Evolutionary conservation across 2,888 invertebrate species (phyloP).

Genomic region (Aphidius colemani): DNA sequence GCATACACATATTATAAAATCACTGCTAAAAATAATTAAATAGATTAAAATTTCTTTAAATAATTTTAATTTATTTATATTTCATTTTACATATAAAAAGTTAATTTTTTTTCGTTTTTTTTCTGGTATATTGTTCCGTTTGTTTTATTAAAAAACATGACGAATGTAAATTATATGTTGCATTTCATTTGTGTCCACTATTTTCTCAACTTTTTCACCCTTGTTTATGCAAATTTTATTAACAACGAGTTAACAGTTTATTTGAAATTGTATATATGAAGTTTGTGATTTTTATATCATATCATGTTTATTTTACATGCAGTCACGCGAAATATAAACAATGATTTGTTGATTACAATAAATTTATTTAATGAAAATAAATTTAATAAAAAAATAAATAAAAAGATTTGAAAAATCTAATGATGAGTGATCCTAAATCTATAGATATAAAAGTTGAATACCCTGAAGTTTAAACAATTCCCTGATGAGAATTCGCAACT

Average conservation of each 20-base stretch:
- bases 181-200: conserved; percentile 5
- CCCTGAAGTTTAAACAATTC: background rate
- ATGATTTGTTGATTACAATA: conserved; percentile 5
- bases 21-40: too few species aligned
- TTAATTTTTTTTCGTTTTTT: too few species aligned
- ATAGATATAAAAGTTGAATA: too few species aligned
- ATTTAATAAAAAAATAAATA: background rate
- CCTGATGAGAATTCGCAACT: conserved; percentile 16
- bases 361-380: background rate
- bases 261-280: conserved; percentile 42
- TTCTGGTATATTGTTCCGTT: background rate
- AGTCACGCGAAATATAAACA: too few species aligned
- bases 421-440: too few species aligned
- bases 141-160: background rate
- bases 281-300: conserved; percentile 39
- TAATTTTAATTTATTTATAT: too few species aligned
- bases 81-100: too few species aligned
- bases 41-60: background rate
- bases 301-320: too few species aligned
- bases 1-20: too few species aligned
- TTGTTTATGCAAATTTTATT: conserved; percentile 56
- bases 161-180: too few species aligned
- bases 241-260: conserved; percentile 50
- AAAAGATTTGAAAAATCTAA: too few species aligned
- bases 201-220: conserved; percentile 43